Conservation (phyloP, 2,113 vertebrate species). For the Tetrax tetrax region DNA sequence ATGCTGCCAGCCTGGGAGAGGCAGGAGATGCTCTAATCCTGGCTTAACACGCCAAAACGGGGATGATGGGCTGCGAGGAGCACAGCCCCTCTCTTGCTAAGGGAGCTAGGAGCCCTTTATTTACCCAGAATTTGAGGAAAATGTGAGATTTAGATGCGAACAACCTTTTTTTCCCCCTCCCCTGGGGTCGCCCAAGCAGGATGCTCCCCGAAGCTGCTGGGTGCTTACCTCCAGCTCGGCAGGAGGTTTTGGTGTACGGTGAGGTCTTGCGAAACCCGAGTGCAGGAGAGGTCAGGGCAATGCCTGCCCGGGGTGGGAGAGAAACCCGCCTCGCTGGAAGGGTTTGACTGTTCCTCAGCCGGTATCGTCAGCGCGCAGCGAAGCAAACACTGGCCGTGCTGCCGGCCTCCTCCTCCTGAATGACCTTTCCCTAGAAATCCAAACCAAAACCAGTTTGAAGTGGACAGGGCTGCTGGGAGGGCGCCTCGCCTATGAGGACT, state of each 20-base stretch:
- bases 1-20: rapidly evolving
- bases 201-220: neutral
- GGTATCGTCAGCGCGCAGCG: neutral
- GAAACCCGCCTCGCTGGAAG: neutral
- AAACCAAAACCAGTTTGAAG: neutral
- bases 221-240: neutral
- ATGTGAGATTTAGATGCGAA: rapidly evolving
- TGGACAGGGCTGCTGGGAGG: neutral
- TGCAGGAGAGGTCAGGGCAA: neutral
- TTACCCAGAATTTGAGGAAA: neutral
- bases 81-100: neutral
- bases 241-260: neutral
- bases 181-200: rapidly evolving
- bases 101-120: neutral
- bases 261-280: neutral
- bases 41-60: rapidly evolving
- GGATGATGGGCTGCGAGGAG: neutral
- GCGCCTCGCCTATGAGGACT: rapidly evolving
- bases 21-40: neutral
- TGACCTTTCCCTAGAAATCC: neutral
- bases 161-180: rapidly evolving
- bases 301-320: neutral
- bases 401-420: neutral
- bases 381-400: neutral
- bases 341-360: neutral